Conservation (phyloP, 1,140 invertebrate species). For the Mamestra configurata region DNA sequence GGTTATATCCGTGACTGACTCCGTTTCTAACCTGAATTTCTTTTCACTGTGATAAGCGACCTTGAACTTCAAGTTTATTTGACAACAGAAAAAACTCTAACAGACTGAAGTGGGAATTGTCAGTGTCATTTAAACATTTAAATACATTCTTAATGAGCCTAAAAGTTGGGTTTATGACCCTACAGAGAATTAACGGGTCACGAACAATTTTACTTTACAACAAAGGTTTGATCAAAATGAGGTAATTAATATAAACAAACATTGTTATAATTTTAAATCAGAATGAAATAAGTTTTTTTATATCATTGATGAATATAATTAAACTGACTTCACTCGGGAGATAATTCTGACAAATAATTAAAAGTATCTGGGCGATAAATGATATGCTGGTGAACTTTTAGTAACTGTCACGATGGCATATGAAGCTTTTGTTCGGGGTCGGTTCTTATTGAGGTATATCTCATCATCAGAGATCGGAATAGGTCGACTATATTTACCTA, state of each 20-base stretch:
- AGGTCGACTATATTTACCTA: no score
- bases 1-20: neutral
- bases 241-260: neutral
- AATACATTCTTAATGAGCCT: neutral
- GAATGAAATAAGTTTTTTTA: neutral
- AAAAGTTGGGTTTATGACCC: conserved; percentile 4
- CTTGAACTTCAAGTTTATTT: neutral
- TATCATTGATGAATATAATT: no score
- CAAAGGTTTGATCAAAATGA: neutral
- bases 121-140: neutral
- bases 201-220: neutral
- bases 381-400: no score
- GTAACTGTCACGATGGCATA: no score
- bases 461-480: no score
- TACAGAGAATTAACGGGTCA: conserved; percentile 1
- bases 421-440: no score
- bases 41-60: neutral
- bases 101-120: neutral
- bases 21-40: neutral
- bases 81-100: neutral
- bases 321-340: no score
- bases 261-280: neutral
- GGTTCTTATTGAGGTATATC: no score
- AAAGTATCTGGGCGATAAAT: no score
- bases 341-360: no score